These are phyloP conservation scores for Lydus trimaculatus DNA, from an alignment of 2,888 invertebrate species.

Conservation along the genomic window DNA sequence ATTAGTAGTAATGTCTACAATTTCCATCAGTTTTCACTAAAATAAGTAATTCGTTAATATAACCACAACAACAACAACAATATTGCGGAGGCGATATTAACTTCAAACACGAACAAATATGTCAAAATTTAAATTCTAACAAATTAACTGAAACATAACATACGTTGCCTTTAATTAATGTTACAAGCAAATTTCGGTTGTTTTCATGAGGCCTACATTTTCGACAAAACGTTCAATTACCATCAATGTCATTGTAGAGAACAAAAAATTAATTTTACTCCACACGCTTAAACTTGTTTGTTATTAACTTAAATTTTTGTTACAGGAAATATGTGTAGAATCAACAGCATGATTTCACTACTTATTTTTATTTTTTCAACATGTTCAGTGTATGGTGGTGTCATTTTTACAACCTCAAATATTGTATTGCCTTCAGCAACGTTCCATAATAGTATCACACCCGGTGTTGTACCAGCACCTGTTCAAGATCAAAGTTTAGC, in stretches of 20 bases:
- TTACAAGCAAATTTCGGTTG: neutral
- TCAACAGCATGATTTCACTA: neutral
- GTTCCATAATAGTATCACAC: slow-evolving; percentile 18
- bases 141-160: neutral
- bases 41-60: neutral
- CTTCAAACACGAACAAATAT: neutral
- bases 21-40: slow-evolving; percentile 6
- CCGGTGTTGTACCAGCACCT: slow-evolving; percentile 36
- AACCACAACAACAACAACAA: neutral
- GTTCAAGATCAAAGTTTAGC: slow-evolving; percentile 55
- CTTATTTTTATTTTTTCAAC: neutral
- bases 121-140: neutral
- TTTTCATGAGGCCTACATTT: neutral
- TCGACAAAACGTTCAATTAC: neutral
- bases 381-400: neutral
- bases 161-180: neutral
- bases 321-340: neutral
- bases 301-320: neutral
- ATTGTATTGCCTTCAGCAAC: slow-evolving; percentile 4
- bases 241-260: neutral
- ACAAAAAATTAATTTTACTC: neutral
- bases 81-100: neutral
- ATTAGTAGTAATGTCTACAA: neutral
- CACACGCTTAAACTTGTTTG: neutral
- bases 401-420: neutral